Conservation (phyloP, 2,113 vertebrate species). For the Muntiacus reevesi region DNA sequence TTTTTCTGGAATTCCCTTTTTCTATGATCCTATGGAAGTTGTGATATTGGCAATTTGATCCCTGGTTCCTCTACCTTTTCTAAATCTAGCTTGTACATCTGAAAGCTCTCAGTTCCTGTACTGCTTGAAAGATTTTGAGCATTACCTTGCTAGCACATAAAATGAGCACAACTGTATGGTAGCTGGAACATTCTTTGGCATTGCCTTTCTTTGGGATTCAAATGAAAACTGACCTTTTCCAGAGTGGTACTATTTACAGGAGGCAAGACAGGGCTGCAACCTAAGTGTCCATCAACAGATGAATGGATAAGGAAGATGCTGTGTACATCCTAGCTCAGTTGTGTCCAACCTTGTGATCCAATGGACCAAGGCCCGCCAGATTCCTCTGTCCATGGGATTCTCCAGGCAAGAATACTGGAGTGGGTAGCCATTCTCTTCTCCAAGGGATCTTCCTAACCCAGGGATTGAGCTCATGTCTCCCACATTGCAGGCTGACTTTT, state of each 20-base stretch:
- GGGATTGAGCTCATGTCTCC: neutral
- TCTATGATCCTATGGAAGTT: neutral
- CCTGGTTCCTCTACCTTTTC: neutral
- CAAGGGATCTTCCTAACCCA: neutral
- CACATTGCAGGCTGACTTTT: neutral
- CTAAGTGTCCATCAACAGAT: neutral
- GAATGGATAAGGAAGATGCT: neutral
- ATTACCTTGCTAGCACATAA: neutral
- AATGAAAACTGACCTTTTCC: neutral
- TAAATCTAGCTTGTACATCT: neutral
- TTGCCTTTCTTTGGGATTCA: neutral
- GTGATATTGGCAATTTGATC: neutral
- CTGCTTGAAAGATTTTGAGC: neutral
- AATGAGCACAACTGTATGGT: neutral
- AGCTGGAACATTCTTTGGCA: neutral
- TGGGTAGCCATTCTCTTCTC: neutral
- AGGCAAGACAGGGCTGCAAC: neutral
- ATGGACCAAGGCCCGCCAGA: neutral
- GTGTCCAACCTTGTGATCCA: neutral
- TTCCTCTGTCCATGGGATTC: neutral
- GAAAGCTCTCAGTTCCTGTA: neutral
- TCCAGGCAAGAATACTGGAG: neutral
- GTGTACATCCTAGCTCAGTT: neutral
- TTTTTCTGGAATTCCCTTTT: neutral
- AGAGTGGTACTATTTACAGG: neutral